Evolutionary conservation across 2,797 vertebrate species (phyloP), one percentile per base, ranked within the genome.

Genomic region (Netta rufina): DNA sequence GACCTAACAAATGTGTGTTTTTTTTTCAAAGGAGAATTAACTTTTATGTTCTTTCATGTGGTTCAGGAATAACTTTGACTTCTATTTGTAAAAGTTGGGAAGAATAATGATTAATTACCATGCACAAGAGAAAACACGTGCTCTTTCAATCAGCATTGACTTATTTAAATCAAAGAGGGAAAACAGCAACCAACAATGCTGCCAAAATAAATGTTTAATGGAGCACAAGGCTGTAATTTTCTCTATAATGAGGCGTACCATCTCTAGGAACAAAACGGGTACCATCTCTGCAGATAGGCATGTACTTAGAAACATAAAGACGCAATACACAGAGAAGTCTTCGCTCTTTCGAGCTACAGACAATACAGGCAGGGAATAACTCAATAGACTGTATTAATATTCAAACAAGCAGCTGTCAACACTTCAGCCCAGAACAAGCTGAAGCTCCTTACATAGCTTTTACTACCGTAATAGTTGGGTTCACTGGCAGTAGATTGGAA

Each of bases 331-430:
- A 87, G 62, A 88, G 57, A 88, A 94, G 51, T 74, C 92, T 92
- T 92, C 22, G 62, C 9, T 36, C 32, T 86, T 92, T 90, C 64
- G 79, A 86, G 36, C 77, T 74, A 57, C 87, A 95, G 64, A 86
- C 66, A 93, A 91, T 64, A 41, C 43, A 76, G 60, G 33, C 87
- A 79, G 60, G 64, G 53, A 92, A 91, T 57, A 90, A 84, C 67
- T 96, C 89, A 82, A 84, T 79, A 91, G 89, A 70, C 53, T 75
- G 87, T 79, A 93, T 94, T 93, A 96, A 84, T 96, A 96, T 95
- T 95, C 93, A 94, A 90, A 96, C 85, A 91, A 87, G 71, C 87
- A 94, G 85, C 93, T 95, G 92, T 71, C 96, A 96, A 38, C 87
- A 92, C 91, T 95, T 94, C 67, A 94, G 75, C 38, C 49, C 69